Evolutionary conservation across 2,113 vertebrate species (phyloP), one percentile per base, ranked within the genome.

Genomic region (Notiomystis cincta): DNA sequence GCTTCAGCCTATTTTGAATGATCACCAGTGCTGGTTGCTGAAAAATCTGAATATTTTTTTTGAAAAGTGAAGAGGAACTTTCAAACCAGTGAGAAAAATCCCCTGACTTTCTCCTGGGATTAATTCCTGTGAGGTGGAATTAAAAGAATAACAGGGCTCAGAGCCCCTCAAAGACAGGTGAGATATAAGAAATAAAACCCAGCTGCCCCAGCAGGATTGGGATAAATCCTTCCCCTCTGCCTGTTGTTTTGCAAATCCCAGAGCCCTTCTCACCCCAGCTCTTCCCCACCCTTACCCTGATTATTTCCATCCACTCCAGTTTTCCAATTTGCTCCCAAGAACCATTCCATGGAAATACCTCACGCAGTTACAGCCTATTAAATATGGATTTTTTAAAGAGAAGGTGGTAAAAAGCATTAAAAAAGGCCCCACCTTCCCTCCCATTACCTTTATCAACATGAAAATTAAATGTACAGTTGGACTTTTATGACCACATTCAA

Each of bases 321-420:
- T 89, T 77, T 89, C 38, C 50, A 66, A 12, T 87, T 67, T 73
- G 2, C 7, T 91, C 53, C 65, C 69, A 79, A 90, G 38, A 71
- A 54, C 8, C 56, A 65, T 80, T 64, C 73, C 60, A 64, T 80
- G 67, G 81, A 53, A 87, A 71, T 28, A 12, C n/a, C 42, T n/a
- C 47, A 6, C 31, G 28, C 48, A 81, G 48, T 69, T 64, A 12
- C 58, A 72, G 24, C 35, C 21, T 65, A 19, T 61, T 58, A 58
- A 88, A 91, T 93, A 60, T 42, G 35, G 72, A 89, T 85, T 75
- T 79, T 57, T 80, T 82, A 60, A 69, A 84, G 78, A 87, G 81
- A 28, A 38, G 27, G 61, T 89, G 62, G 71, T 56, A 82, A 94
- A 69, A 15, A 6, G 15, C 23, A 47, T 81, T 82, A 30, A 82